A percentile compares a stretch with the other conserved stretches of the same genome.
phyloP scores from a whole-genome alignment of 1,140 invertebrate genomes.

The Formica exsecta region DNA sequence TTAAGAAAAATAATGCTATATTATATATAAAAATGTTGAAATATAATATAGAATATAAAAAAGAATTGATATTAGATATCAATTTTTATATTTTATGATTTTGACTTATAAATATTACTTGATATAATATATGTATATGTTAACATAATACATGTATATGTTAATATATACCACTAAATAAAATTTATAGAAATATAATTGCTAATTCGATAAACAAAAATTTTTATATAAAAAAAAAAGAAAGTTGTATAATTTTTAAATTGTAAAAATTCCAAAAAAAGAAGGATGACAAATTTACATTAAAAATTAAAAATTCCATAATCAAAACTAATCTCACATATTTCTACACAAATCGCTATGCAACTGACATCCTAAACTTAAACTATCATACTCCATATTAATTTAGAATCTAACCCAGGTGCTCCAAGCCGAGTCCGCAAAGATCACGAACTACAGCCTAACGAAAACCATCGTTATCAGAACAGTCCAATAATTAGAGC shows the following conservation, averaged over 20 bases:
- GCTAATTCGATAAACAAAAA: not conserved
- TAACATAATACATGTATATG: not conserved
- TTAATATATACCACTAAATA: not conserved
- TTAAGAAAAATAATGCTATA: not conserved
- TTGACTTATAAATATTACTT: not conserved
- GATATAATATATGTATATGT: not conserved
- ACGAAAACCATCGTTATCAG: not conserved
- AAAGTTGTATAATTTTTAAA: not conserved
- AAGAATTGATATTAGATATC: not conserved
- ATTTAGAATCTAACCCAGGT: conserved; percentile 3
- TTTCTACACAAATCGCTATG: not conserved
- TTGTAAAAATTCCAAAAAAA: not conserved
- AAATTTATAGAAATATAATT: not conserved
- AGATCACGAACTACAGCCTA: not conserved
- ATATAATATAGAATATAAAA: conserved; percentile 7
- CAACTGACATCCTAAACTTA: not conserved
- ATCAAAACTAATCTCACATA: not conserved
- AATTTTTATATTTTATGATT: not conserved
- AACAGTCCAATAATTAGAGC: not conserved
- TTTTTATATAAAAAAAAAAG: not conserved
- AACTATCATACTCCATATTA: conserved; percentile 51
- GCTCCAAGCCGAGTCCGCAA: not conserved
- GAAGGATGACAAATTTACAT: not conserved
- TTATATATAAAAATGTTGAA: not conserved
- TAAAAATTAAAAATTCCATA: conserved; percentile 1